Evolutionary conservation across 2,888 invertebrate species (phyloP), one percentile per base, ranked within the genome.

Genomic region (Drosophila nr. fundita): DNA sequence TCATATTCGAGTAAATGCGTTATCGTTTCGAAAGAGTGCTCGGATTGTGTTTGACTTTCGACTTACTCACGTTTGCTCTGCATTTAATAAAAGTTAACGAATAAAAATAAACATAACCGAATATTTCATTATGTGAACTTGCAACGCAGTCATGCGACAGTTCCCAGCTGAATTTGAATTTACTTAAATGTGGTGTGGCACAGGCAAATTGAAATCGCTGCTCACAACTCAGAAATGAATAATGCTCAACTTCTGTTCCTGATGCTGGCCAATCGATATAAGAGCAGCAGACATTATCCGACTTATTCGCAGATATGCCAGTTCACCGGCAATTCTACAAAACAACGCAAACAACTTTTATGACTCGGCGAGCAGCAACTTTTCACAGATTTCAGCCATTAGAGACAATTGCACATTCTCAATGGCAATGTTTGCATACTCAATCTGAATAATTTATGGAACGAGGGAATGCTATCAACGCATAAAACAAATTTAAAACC

Each of bases 11-110:
- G 58, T 52, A 15, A 36, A n/a, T 36, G 34, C 29, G 8, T n/a
- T 27, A 27, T 18, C 24, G n/a, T 8, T 36, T 36, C 4, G 8
- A 67, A 18, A 6, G 53, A 38, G 36, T 34, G 40, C 27, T 55
- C 49, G 21, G 27, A 8, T n/a, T 24, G n/a, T 52, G 13, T 68
- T 58, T 57, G 50, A 58, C 42, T 55, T 68, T 40, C 29, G 42
- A 24, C 21, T 49, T 29, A 18, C 45, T 21, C 32, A 36, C 15
- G 40, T 29, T 40, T n/a, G 27, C 2, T 61, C 49, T 13, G 13
- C 36, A 45, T 45, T 65, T 24, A 24, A 36, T n/a, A 29, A 48
- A 40, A 38, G n/a, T 21, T 27, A 29, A 13, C 13, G n/a, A 29
- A 24, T 27, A 18, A 27, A 36, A 36, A 54, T 54, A 54, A 36